Evolutionary conservation across 2,888 invertebrate species (phyloP), one percentile per base, ranked within the genome.

Genomic region (Lobophora halterata): DNA sequence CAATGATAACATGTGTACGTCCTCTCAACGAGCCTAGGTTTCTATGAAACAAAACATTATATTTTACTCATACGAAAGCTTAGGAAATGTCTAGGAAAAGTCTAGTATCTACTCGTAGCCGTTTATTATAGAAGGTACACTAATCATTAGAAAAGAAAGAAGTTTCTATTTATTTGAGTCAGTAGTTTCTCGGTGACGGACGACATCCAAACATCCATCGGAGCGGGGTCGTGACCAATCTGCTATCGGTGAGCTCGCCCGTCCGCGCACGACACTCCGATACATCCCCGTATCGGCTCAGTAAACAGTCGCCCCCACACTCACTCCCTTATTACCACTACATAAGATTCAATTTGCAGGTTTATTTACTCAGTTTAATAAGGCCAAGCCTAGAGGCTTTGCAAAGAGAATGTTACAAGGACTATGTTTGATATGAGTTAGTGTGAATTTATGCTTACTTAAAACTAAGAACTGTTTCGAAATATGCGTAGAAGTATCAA

Each of bases 391-490:
- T 31, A 19, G 30, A 34, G 28, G 28, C 23, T 34, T 29, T 11
- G 29, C 30, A 10, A 35, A 31, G 25, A 30, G 19, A n/a, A n/a
- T n/a, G n/a, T n/a, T n/a, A n/a, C n/a, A n/a, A n/a, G n/a, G n/a
- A n/a, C n/a, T 23, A 25, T 35, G 35, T 41, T 41, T 41, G 41
- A 35, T 41, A 31, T 35, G 34, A 23, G 31, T 42, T 27, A 36
- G 30, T 23, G 24, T 23, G 23, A 20, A 16, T n/a, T n/a, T n/a
- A n/a, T n/a, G n/a, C n/a, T n/a, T n/a, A n/a, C n/a, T n/a, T n/a
- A n/a, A n/a, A n/a, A n/a, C n/a, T 29, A 14, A 21, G 21, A 38
- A 38, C 25, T 26, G 27, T 31, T 30, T 16, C 7, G 21, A 19
- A 29, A n/a, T n/a, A n/a, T n/a, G n/a, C n/a, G n/a, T n/a, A n/a